Evolutionary conservation across 2,113 vertebrate species (phyloP), one percentile per base, ranked within the genome.

Genomic region (Barnardius zonarius): DNA sequence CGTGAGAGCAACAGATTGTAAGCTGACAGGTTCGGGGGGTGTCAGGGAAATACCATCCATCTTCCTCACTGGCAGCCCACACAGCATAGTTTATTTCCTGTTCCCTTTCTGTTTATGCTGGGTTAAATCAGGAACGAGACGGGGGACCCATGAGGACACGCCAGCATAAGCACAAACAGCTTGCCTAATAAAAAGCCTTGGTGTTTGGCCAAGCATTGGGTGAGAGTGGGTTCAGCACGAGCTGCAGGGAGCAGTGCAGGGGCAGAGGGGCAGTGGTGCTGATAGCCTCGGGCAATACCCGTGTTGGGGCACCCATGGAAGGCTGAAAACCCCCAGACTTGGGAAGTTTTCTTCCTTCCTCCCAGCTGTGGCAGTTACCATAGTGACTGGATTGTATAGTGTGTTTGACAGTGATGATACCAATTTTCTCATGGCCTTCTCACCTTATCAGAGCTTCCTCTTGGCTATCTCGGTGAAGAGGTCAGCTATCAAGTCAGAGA

Each of bases 301-400:
- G 27, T 64, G 35, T 18, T 72, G 44, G 37, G 69, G 37, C 9
- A 8, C 80, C 82, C 67, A 5, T 48, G 61, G 54, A 96, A 94
- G 80, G 52, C 92, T 86, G 69, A 39, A 86, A 92, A 49, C 55
- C 37, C 68, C 90, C 0, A 0, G 63, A 57, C 82, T 94, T 48
- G 0, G 17, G 9, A 61, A 59, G 8, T 54, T 70, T 67, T 73
- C 22, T 90, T 52, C n/a, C 93, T 90, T 90, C 43, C 72, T 92
- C 31, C 86, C n/a, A 73, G 80, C 83, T 86, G 28, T 62, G 79
- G 77, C 69, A 54, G 95, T 97, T 97, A 88, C 95, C 88, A 73
- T 88, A 90, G 81, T 86, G 96, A 97, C 22, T 67, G 31, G 44
- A 43, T 81, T 83, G 83, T 69, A n/a, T 16, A 74, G 54, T 1